A percentile compares a stretch with the other conserved stretches of the same genome.
phyloP scores from a whole-genome alignment of 2,888 invertebrate species.

The Acleris emargana region DNA sequence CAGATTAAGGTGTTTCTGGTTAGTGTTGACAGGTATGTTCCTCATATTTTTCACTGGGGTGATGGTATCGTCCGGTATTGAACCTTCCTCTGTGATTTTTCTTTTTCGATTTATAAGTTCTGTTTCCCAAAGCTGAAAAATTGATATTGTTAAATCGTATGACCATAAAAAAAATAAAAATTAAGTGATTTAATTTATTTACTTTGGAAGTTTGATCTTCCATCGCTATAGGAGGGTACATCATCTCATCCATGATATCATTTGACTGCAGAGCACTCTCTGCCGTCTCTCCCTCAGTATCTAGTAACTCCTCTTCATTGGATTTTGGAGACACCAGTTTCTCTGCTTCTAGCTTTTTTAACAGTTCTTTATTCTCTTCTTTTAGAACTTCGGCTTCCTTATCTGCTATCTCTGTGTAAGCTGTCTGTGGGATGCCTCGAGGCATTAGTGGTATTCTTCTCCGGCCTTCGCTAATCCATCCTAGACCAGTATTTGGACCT shows the following conservation, averaged over 20 bases:
- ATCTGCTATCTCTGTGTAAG: slow-evolving; percentile 92
- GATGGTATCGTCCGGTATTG: slow-evolving; percentile 59
- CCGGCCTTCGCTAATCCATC: slow-evolving; percentile 95
- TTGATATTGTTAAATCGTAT: neutral
- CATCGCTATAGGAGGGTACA: slow-evolving; percentile 72
- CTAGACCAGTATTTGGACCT: slow-evolving; percentile 87
- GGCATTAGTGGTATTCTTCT: slow-evolving; percentile 92
- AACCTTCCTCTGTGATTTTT: slow-evolving; percentile 67
- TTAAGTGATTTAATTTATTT: slow-evolving; percentile 38
- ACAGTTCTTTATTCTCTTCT: slow-evolving; percentile 68
- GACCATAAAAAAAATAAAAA: neutral
- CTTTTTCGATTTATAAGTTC: slow-evolving; percentile 74
- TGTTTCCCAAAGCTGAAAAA: slow-evolving; percentile 72
- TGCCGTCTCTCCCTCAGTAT: slow-evolving; percentile 63
- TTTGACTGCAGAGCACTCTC: slow-evolving; percentile 55
- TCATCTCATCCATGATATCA: slow-evolving; percentile 61
- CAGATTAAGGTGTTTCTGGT: slow-evolving; percentile 78
- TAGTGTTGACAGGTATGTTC: slow-evolving; percentile 71
- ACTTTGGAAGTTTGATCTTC: slow-evolving; percentile 76
- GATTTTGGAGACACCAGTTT: slow-evolving; percentile 65
- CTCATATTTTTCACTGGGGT: slow-evolving; percentile 73
- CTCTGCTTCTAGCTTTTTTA: slow-evolving; percentile 67
- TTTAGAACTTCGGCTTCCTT: slow-evolving; percentile 85
- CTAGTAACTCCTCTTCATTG: slow-evolving; percentile 61
- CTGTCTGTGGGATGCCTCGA: slow-evolving; percentile 92